Evolutionary conservation across 2,888 invertebrate species (phyloP), one percentile per base, ranked within the genome.

Genomic region (Trichogramma evanescens): DNA sequence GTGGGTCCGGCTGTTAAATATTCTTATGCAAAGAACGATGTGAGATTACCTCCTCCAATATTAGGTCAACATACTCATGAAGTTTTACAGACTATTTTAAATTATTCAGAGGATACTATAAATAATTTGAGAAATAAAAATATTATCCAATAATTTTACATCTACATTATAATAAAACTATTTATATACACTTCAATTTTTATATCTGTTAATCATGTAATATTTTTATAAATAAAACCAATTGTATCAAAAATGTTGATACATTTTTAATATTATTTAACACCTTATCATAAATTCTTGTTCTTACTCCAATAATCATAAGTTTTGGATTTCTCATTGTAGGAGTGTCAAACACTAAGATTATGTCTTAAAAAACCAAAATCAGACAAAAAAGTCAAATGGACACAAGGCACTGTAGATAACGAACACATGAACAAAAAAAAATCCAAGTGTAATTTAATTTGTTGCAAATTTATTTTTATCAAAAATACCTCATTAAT

Each of bases 401-500:
- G 95, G 93, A 87, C 89, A 7, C 86, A 87, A 62, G 93, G 89
- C 69, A 95, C 95, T 1, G 89, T 97, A 9, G 96, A 97, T 78
- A 96, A 97, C 80, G 96, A 97, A 77, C 81, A 93, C 74, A 86
- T 96, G 89, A 91, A 93, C 74, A 93, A 91, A 78, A 95, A 95
- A 80, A 96, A 96, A 78, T 96, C 96, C 39, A 97, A 96, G 84
- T 96, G 96, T 94, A 80, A 84, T 45, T 9, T 56, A 46, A 26
- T 55, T 51, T 46, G 59, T 56, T 5, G 40, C 40, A 42, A 44
- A 62, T 39, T 55, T 56, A 26, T 26, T 26, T 26, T 26, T 26
- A 26, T 2, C 26, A 26, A 26, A 26, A 26, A 26, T 26, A 26
- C 26, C 3, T 26, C 56, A 48, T 39, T 46, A 10, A 44, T 52